Evolutionary conservation across 2,113 vertebrate species (phyloP), one percentile per base, ranked within the genome.

Genomic region (Miniopterus natalensis): DNA sequence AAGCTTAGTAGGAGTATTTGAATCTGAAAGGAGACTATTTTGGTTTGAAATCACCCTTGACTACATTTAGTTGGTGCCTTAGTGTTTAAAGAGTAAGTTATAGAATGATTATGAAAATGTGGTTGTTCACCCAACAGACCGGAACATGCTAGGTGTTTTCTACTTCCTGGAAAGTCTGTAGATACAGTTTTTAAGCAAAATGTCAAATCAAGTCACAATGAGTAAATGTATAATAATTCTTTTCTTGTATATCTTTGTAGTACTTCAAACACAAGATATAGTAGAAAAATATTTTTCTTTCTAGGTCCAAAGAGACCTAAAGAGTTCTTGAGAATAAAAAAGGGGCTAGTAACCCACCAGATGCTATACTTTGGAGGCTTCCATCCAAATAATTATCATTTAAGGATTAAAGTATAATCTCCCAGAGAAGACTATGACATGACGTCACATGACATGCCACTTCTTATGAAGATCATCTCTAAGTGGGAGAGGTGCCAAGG

Each of bases 371-470:
- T 96, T 91, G 77, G 21, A 98, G 97, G 90, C 61, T 95, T 91
- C 79, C 79, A 80, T 91, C 81, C 80, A 36, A 63, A 70, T 97
- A 95, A 97, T 97, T 96, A 83, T 47, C 96, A 97, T 93, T 96
- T 96, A 92, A 85, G 90, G 92, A 98, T 98, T 97, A 74, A 98
- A 96, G 93, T 75, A 94, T 55, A 96, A 95, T 47, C 84, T 96
- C 90, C 31, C 66, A 59, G 88, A 95, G 97, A 96, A 2, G 73
- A 84, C 12, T 42, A 21, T 91, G 91, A 90, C 88, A 78, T 0
- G 68, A 97, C 20, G 57, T 84, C 87, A 88, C 74, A 49, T 73
- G 70, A 93, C 80, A 77, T 15, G 0, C 63, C 88, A 61, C 94
- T 94, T 97, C 95, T 96, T 90, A 88, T 61, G 68, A 84, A 92